Evolutionary conservation across 1,140 invertebrate species (phyloP).

Genomic region (Aphelenchoides avenae): DNA sequence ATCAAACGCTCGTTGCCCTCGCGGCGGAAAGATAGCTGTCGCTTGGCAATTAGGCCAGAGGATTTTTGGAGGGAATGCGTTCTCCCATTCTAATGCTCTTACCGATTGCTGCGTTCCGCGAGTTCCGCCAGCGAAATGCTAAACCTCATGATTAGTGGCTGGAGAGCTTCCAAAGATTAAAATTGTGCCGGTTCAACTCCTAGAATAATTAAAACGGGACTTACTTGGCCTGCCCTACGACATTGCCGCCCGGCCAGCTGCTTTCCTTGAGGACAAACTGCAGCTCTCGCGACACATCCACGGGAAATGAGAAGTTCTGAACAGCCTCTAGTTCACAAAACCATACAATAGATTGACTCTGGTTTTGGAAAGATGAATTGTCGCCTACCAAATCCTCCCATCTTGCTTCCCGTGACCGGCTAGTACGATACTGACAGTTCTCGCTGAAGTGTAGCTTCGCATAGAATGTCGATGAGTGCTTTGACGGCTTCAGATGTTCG

Average conservation of each 20-base stretch:
- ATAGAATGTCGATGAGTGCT: conserved; percentile 26
- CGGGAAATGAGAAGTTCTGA: conserved; percentile 37
- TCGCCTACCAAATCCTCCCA: conserved; percentile 34
- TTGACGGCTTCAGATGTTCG: conserved; percentile 9
- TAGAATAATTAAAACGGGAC: conserved; percentile 30
- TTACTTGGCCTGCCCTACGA: conserved; percentile 42
- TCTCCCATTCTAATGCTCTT: too few species aligned
- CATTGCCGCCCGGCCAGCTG: conserved; percentile 12
- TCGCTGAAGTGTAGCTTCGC: conserved; percentile 26
- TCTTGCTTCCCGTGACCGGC: conserved; percentile 5
- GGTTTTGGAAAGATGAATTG: neutral
- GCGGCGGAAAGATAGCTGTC: too few species aligned
- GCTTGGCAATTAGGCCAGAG: too few species aligned
- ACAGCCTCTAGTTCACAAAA: neutral
- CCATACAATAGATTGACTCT: neutral
- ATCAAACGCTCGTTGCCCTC: too few species aligned
- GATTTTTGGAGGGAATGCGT: too few species aligned
- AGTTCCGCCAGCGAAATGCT: too few species aligned
- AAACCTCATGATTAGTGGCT: too few species aligned
- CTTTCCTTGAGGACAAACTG: conserved; percentile 46
- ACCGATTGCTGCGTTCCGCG: too few species aligned
- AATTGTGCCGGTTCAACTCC: too few species aligned
- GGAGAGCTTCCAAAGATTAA: too few species aligned
- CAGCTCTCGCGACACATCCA: conserved; percentile 39
- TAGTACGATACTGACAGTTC: conserved; percentile 23